phyloP scores from a whole-genome alignment of 1,140 invertebrate genomes.

The Batillaria attramentaria region DNA sequence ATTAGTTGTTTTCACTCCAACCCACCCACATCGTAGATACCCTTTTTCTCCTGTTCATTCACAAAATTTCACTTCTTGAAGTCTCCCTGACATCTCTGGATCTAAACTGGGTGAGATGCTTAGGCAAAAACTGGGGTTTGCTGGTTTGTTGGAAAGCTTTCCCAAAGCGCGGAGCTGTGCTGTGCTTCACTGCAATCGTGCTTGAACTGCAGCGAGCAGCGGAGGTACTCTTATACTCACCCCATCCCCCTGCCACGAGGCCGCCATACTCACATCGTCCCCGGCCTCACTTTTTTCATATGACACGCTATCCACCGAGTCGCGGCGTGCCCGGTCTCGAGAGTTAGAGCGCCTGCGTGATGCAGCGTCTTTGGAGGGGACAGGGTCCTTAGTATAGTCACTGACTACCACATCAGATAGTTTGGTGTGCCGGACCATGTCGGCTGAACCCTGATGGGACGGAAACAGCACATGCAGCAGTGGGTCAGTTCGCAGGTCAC shows the following conservation, averaged over 20 bases:
- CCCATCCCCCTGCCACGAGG: slow-evolving; percentile 61
- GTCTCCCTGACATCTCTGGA: background rate
- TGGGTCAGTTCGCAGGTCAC: too few species aligned
- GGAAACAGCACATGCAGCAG: background rate
- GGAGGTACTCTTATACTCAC: slow-evolving; percentile 58
- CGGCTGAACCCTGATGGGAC: slow-evolving; percentile 79
- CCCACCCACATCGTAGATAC: background rate
- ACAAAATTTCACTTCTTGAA: background rate
- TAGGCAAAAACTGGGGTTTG: background rate
- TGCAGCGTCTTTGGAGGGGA: slow-evolving; percentile 58
- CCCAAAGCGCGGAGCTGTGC: background rate
- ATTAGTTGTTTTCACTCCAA: background rate
- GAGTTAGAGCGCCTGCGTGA: slow-evolving; percentile 70
- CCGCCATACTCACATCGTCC: slow-evolving; percentile 77
- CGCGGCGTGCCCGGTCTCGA: slow-evolving; percentile 75
- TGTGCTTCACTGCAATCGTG: background rate
- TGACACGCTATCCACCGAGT: slow-evolving; percentile 78
- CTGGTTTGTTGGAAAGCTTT: slow-evolving; percentile 25
- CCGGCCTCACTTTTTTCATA: slow-evolving; percentile 73
- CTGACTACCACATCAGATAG: slow-evolving; percentile 79
- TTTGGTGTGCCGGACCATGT: slow-evolving; percentile 92
- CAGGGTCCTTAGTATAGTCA: slow-evolving; percentile 60
- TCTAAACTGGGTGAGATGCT: background rate
- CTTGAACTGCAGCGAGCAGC: background rate
- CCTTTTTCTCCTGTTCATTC: background rate